phyloP scores from a whole-genome alignment of 2,113 vertebrate species.

The Brevimyrus niger region DNA sequence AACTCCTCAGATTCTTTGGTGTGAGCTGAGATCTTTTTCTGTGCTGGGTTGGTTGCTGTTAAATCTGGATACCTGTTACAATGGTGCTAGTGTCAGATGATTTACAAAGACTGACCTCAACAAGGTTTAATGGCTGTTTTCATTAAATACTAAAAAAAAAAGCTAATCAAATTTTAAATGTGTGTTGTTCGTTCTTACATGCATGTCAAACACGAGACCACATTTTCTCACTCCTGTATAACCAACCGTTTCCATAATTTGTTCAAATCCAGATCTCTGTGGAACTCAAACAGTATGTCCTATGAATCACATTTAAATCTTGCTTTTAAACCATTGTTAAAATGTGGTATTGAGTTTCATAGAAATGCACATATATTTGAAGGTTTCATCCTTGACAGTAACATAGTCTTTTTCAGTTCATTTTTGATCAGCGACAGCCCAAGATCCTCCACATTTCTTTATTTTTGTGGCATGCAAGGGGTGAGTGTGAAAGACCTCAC shows the following conservation, averaged over 20 bases:
- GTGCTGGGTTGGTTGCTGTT: not conserved
- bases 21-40: not conserved
- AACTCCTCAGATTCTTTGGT: not conserved
- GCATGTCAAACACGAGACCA: not conserved
- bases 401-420: not conserved
- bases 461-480: not conserved
- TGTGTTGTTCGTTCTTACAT: not conserved
- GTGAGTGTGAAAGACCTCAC: not conserved
- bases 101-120: not conserved
- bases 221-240: not conserved
- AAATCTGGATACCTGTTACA: not conserved
- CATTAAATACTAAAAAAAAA: not conserved
- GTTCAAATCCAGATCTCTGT: not conserved
- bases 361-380: not conserved
- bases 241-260: not conserved
- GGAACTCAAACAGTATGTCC: not conserved
- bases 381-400: not conserved
- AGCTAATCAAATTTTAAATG: not conserved
- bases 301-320: not conserved
- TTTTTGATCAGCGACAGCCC: not conserved
- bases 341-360: not conserved
- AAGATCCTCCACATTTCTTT: not conserved
- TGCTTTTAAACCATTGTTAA: not conserved
- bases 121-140: not conserved
- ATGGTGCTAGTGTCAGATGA: not conserved